Base-by-base conservation (phyloP, 2,113 vertebrate species). In the Peromyscus maniculatus region DNA sequence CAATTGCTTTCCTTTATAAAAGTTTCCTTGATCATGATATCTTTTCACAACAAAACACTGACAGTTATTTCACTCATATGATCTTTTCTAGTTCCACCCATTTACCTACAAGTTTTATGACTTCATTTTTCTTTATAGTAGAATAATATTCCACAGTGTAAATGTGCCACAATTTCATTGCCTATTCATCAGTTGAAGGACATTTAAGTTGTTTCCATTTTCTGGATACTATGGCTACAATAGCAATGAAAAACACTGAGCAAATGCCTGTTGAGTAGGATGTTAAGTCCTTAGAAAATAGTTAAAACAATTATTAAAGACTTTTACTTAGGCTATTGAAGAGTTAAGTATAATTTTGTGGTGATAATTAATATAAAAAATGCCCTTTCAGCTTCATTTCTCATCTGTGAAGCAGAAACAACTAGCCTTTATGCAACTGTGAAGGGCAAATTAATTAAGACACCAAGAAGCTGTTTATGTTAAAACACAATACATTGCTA, bases 271-370 rank as follows among this genome's bases (percentile, higher is more conserved):
- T 46, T 86, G 59, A 86, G 26, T 19, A 66, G 8, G 4, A 66
- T 31, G 3, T 39, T 28, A 64, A 64, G 24, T 39, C 59, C 39
- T 67, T 49, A 33, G 17, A n/a, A 96, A 83, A 31, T 57, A 88
- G 9, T 36, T 84, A 19, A 55, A 55, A 78, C 0, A 72, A 3
- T 39, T 72, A 84, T 62, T 87, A 91, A 19, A 49, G 1, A 28
- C 66, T 82, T 87, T 57, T 91, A n/a, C 52, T 43, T 69, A 93
- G 80, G 13, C 78, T 46, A 49, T 67, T 92, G 22, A 93, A 92
- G 28, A 93, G 36, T 64, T 92, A 55, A 16, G 16, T 7, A 21
- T 69, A 28, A 80, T 77, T 94, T 94, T 43, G 72, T 57, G 36
- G 39, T 19, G 15, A 72, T 89, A 72, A 89, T 89, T 89, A 72